Evolutionary conservation across 1,140 invertebrate genomes (phyloP).

Genomic region (Chelonus insularis): DNA sequence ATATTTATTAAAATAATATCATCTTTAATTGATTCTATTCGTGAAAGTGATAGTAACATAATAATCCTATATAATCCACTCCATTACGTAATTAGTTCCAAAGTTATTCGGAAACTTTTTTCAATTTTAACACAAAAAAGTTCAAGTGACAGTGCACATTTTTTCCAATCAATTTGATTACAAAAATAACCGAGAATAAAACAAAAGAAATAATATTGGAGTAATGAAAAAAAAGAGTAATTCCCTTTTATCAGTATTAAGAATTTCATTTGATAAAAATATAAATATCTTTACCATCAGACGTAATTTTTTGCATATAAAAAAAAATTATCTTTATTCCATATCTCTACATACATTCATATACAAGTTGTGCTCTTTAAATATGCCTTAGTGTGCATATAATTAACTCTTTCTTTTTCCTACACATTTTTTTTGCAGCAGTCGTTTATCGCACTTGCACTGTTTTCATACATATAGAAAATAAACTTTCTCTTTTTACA

Average conservation of each 20-base stretch:
- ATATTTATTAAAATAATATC: no score
- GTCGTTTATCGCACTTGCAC: not conserved
- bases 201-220: no score
- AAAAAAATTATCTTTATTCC: not conserved
- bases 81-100: no score
- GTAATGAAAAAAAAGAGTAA: not conserved
- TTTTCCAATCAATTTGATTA: not conserved
- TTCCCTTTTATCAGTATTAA: conserved; percentile 5
- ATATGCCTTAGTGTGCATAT: not conserved
- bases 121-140: no score
- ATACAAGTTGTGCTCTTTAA: not conserved
- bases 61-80: no score
- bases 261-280: conserved; percentile 11
- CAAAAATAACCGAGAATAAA: not conserved
- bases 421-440: not conserved
- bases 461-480: not conserved
- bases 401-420: conserved; percentile 1
- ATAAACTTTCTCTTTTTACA: not conserved
- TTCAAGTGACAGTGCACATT: not conserved
- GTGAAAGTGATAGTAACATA: no score
- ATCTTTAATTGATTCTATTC: no score
- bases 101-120: no score
- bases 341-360: not conserved
- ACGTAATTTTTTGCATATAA: not conserved
- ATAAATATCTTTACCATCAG: conserved; percentile 12